Conservation (phyloP, 2,888 invertebrate genomes). For the Andrena flavipes region DNA sequence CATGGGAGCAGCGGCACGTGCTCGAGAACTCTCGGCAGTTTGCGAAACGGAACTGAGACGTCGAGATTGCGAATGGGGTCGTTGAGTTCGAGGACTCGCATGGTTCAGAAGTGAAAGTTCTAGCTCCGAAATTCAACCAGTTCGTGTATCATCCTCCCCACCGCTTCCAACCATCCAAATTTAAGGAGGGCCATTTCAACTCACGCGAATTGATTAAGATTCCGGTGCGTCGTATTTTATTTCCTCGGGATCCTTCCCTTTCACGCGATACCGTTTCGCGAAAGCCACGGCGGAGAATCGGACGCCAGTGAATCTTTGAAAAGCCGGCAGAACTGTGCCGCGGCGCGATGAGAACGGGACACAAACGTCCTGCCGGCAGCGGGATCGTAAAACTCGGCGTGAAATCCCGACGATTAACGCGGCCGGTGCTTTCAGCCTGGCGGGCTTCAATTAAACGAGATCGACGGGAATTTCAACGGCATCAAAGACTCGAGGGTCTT, state of each 20-base stretch:
- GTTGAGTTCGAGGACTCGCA: background rate
- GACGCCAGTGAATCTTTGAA: background rate
- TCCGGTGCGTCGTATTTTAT: no score
- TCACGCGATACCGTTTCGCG: background rate
- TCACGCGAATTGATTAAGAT: no score
- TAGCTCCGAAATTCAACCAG: no score
- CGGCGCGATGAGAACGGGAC: background rate
- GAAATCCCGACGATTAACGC: constrained; percentile 10
- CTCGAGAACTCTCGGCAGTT: background rate
- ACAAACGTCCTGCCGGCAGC: background rate
- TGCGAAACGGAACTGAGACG: background rate
- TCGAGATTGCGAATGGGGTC: background rate
- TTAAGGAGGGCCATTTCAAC: background rate
- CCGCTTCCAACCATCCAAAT: background rate
- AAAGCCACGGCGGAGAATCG: background rate
- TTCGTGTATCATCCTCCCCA: no score
- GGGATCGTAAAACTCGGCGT: background rate
- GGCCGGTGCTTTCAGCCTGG: background rate
- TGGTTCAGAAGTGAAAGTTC: no score
- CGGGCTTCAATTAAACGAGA: background rate
- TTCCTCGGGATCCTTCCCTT: background rate
- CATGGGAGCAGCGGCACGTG: background rate
- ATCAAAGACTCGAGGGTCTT: constrained; percentile 2
- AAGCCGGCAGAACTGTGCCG: background rate
- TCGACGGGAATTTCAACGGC: background rate